Conservation (phyloP, 1,140 invertebrate species). For the Halictus rubicundus region DNA sequence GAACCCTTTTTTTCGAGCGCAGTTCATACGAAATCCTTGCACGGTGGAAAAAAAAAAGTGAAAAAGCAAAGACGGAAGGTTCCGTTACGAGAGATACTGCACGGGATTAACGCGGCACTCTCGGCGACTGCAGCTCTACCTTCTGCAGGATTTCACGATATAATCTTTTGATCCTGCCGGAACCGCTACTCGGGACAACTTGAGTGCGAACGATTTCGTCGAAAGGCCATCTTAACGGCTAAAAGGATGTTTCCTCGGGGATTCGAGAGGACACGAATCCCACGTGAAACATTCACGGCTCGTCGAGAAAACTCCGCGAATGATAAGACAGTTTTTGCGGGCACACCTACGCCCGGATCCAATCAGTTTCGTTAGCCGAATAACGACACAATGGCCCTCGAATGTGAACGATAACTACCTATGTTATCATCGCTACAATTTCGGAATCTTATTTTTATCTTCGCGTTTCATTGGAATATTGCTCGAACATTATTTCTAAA, state of each 20-base stretch:
- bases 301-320: not conserved
- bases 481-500: too few relatives aligned
- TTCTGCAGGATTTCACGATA: constrained; percentile 26
- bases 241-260: constrained; percentile 1
- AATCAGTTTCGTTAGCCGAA: not conserved
- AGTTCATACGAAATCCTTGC: not conserved
- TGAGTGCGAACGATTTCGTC: constrained; percentile 13
- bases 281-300: not conserved
- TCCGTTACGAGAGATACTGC: constrained; percentile 15
- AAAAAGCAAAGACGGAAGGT: not conserved
- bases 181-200: constrained; percentile 16
- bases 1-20: not conserved
- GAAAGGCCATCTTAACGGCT: constrained; percentile 5
- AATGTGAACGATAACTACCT: too few relatives aligned
- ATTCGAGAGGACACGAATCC: constrained; percentile 8
- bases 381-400: too few relatives aligned
- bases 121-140: constrained; percentile 2
- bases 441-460: too few relatives aligned
- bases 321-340: not conserved
- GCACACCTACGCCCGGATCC: not conserved
- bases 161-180: constrained; percentile 37
- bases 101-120: constrained; percentile 18
- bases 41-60: not conserved
- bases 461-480: too few relatives aligned
- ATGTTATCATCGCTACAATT: too few relatives aligned